Percentiles rank a stretch among this genome's conserved stretches.
phyloP scores from a whole-genome alignment of 2,797 vertebrate genomes.

The Poeciliopsis paucimaculata region DNA sequence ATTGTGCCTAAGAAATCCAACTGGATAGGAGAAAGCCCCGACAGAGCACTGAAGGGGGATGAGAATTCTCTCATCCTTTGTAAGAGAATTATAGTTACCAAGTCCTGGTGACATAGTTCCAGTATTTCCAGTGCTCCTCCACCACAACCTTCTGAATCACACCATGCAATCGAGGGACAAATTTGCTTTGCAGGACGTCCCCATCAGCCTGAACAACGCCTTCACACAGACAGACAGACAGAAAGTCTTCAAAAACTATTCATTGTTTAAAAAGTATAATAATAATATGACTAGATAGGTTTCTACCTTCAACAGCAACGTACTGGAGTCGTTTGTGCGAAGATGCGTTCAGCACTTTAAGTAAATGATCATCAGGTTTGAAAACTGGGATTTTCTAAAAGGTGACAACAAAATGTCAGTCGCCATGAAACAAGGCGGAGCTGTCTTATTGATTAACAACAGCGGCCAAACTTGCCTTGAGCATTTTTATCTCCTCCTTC shows the following conservation, averaged over 20 bases:
- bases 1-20: too few relatives aligned
- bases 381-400: slow-evolving; percentile 78
- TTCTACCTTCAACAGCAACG: slow-evolving; percentile 81
- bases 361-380: slow-evolving; percentile 74
- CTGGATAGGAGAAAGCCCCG: too few relatives aligned
- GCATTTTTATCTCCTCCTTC: slow-evolving; percentile 64
- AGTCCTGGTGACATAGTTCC: slow-evolving; percentile 62
- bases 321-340: slow-evolving; percentile 74
- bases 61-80: neutral
- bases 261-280: neutral
- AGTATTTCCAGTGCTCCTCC: slow-evolving; percentile 76
- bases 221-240: slow-evolving; percentile 31
- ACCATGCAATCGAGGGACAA: slow-evolving; percentile 73
- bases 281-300: neutral
- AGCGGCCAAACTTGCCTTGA: slow-evolving; percentile 57
- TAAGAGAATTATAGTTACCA: slow-evolving; percentile 57
- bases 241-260: neutral
- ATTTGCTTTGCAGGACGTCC: slow-evolving; percentile 76
- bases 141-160: slow-evolving; percentile 76
- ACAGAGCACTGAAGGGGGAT: too few relatives aligned
- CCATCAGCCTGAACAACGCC: slow-evolving; percentile 76
- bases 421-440: fast-evolving
- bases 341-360: slow-evolving; percentile 65
- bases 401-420: neutral
- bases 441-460: neutral